Conservation (phyloP, 2,888 invertebrate species). For the Drosophila mettleri region DNA sequence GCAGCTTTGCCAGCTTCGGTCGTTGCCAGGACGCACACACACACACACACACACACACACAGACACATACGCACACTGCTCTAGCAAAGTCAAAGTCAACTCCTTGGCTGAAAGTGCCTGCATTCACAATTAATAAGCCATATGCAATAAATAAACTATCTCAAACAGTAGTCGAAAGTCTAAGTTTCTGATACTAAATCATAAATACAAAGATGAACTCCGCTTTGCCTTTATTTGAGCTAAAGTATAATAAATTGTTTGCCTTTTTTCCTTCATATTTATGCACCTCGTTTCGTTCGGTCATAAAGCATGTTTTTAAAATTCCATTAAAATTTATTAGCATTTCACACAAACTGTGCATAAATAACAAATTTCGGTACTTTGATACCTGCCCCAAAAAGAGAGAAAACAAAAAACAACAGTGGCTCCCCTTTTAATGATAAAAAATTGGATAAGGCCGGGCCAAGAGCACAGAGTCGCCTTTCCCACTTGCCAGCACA, state of each 20-base stretch:
- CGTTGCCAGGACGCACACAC: conserved; percentile 63
- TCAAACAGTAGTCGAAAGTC: conserved; percentile 41
- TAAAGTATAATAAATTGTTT: not conserved
- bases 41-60: conserved; percentile 28
- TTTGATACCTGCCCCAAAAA: conserved; percentile 42
- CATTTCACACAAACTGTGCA: conserved; percentile 78
- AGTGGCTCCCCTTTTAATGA: conserved; percentile 43
- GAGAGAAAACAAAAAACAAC: not conserved
- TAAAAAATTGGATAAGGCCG: conserved; percentile 60
- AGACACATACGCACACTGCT: conserved; percentile 9
- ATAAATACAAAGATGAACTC: not conserved
- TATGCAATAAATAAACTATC: conserved; percentile 6
- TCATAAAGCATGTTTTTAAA: conserved; percentile 77
- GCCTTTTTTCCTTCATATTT: conserved; percentile 35
- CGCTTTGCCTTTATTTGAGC: not conserved
- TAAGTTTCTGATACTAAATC: conserved; percentile 29
- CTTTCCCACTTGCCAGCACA: conserved; percentile 9
- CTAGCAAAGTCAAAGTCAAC: conserved; percentile 32
- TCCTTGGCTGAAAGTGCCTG: conserved; percentile 36
- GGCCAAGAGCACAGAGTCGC: conserved; percentile 18
- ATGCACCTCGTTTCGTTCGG: conserved; percentile 29
- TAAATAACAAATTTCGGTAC: conserved; percentile 73
- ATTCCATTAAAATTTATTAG: conserved; percentile 81
- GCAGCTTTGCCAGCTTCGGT: conserved; percentile 67
- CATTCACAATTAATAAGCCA: conserved; percentile 33